Evolutionary conservation across 2,888 invertebrate genomes (phyloP).

Genomic region (Cephalotes varians): DNA sequence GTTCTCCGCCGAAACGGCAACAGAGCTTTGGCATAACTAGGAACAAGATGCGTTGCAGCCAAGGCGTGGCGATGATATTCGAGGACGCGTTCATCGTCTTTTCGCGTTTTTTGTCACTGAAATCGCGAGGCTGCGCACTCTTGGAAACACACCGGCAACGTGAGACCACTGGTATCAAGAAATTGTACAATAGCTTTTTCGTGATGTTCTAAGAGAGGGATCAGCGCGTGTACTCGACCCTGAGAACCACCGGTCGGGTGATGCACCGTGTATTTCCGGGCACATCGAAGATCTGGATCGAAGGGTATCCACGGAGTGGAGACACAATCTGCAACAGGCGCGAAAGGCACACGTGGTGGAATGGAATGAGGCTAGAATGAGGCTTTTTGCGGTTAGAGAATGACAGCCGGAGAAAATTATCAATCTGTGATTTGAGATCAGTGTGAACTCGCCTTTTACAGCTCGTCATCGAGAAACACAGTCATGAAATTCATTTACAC

Average conservation of each 20-base stretch:
- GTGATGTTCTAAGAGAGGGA: constrained; percentile 91
- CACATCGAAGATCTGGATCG: constrained; percentile 56
- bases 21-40: constrained; percentile 46
- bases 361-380: no score
- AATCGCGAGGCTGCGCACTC: constrained; percentile 87
- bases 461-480: constrained; percentile 19
- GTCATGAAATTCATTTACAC: background rate
- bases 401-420: constrained; percentile 36
- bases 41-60: constrained; percentile 82
- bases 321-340: constrained; percentile 34
- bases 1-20: constrained; percentile 42
- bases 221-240: constrained; percentile 59
- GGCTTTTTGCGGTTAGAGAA: constrained; percentile 3
- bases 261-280: constrained; percentile 68
- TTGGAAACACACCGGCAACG: constrained; percentile 93
- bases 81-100: constrained; percentile 85
- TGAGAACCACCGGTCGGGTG: constrained; percentile 66
- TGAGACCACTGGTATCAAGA: constrained; percentile 94
- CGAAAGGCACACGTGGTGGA: constrained; percentile 3
- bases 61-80: constrained; percentile 84
- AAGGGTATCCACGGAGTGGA: constrained; percentile 45
- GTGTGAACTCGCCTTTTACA: constrained; percentile 42
- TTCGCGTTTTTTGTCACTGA: constrained; percentile 84
- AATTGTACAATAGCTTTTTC: constrained; percentile 95
- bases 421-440: constrained; percentile 43